phyloP scores from a whole-genome alignment of 2,888 invertebrate genomes.

The Pollenia griseotomentosa region DNA sequence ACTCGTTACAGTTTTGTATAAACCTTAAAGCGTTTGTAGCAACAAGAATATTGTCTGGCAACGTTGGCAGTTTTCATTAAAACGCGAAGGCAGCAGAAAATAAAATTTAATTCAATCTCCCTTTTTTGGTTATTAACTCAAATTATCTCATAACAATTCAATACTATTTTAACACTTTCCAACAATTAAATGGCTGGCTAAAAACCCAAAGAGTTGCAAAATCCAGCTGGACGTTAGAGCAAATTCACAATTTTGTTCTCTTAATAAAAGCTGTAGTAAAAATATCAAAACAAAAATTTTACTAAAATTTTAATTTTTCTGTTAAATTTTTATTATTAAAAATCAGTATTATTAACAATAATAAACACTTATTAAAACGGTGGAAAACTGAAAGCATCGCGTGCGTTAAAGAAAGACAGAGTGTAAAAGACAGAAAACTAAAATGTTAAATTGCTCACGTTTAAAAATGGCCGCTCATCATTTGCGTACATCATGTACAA shows the following conservation, averaged over 20 bases:
- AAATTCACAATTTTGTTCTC: too few relatives aligned
- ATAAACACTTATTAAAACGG: background rate
- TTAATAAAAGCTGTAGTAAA: too few relatives aligned
- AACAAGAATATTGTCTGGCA: background rate
- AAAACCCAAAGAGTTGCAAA: background rate
- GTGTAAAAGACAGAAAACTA: slow-evolving; percentile 23
- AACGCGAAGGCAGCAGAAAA: background rate
- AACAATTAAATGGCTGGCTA: slow-evolving; percentile 16
- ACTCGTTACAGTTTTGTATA: background rate
- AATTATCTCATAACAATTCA: background rate
- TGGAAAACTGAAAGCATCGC: too few relatives aligned
- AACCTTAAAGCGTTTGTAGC: slow-evolving; percentile 51
- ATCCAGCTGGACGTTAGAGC: too few relatives aligned
- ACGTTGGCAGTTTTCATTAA: background rate
- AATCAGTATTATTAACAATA: background rate
- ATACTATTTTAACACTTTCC: background rate
- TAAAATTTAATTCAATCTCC: background rate
- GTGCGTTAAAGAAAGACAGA: slow-evolving; percentile 11
- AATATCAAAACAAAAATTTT: too few relatives aligned
- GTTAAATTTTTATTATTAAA: too few relatives aligned
- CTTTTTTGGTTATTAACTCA: background rate
- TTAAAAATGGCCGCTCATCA: slow-evolving; percentile 68
- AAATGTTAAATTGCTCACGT: slow-evolving; percentile 63
- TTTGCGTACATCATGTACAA: slow-evolving; percentile 71
- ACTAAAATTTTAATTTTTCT: too few relatives aligned